Percentiles rank a stretch among this genome's conserved stretches.
Evolutionary conservation across 2,113 vertebrate genomes (phyloP).

Genomic region (Stictonetta naevosa): DNA sequence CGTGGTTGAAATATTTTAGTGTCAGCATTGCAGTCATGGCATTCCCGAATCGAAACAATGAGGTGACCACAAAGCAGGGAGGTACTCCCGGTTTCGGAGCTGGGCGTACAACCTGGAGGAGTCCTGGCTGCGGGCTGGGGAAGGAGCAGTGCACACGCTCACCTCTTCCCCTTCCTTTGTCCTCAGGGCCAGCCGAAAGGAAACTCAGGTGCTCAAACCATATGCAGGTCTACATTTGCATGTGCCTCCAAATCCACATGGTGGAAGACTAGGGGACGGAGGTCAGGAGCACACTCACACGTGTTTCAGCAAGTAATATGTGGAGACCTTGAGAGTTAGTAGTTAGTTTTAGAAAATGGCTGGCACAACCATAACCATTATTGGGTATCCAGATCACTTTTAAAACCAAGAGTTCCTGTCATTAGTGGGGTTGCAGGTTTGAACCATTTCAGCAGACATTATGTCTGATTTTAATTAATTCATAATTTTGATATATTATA

Average conservation of each 20-base stretch:
- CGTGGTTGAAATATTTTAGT: not conserved
- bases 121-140: not conserved
- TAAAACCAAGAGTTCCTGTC: not conserved
- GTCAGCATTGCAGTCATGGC: not conserved
- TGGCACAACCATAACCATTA: not conserved
- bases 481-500: not conserved
- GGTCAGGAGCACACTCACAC: not conserved
- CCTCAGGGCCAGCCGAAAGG: not conserved
- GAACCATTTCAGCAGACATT: not conserved
- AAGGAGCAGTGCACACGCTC: fast-evolving
- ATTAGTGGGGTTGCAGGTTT: not conserved
- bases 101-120: fast-evolving
- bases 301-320: not conserved
- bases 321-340: not conserved
- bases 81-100: not conserved
- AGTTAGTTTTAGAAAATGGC: not conserved
- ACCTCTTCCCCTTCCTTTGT: not conserved
- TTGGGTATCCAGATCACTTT: not conserved
- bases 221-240: not conserved
- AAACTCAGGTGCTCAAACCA: not conserved
- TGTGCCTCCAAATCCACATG: not conserved
- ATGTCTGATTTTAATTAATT: not conserved
- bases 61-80: not conserved
- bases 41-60: fast-evolving
- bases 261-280: not conserved